Percentiles rank a stretch among this genome's conserved stretches.
These are phyloP conservation scores for Ellobius talpinus DNA, from an alignment of 2,113 vertebrate genomes.

Conservation along the genomic window DNA sequence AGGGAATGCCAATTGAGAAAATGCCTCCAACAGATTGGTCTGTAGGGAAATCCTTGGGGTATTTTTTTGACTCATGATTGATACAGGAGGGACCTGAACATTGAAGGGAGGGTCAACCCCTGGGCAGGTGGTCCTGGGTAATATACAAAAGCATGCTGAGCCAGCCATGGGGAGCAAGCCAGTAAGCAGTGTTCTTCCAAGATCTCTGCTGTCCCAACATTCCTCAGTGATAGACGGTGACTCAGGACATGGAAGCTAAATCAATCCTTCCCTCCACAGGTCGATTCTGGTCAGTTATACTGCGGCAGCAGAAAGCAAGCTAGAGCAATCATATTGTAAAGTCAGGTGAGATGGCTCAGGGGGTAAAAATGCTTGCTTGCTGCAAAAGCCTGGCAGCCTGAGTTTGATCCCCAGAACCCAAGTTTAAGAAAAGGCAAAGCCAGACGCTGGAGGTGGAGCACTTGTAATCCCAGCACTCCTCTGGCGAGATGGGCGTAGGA, in stretches of 20 bases:
- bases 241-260: background rate
- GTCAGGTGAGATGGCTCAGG: background rate
- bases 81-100: background rate
- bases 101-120: background rate
- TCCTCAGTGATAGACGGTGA: background rate
- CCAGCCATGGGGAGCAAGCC: background rate
- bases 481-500: background rate
- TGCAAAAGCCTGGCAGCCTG: background rate
- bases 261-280: background rate
- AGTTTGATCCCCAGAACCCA: background rate
- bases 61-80: background rate
- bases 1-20: background rate
- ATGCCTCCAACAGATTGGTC: background rate
- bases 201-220: background rate
- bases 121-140: background rate
- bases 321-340: background rate
- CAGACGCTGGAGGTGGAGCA: background rate
- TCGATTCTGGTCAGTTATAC: background rate
- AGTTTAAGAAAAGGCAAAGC: background rate
- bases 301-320: background rate
- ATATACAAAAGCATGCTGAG: background rate
- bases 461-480: background rate
- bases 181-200: background rate
- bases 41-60: background rate
- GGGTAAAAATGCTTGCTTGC: background rate